These are phyloP conservation scores for Sclerurus mexicanus DNA, from an alignment of 2,113 vertebrate genomes.

Conservation along the genomic window DNA sequence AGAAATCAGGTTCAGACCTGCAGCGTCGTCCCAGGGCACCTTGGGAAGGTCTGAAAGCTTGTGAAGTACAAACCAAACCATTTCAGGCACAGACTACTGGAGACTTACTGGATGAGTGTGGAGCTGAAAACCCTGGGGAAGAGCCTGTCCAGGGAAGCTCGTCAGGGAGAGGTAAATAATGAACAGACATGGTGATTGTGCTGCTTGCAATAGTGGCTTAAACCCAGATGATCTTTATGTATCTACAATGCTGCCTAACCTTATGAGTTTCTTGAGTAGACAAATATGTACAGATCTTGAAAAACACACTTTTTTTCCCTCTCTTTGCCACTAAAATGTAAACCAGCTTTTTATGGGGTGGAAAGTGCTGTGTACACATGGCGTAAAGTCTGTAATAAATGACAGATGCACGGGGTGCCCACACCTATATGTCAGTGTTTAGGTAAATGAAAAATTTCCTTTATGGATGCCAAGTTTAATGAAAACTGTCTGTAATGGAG, in stretches of 20 bases:
- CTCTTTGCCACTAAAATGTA: not conserved
- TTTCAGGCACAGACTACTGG: conserved; percentile 49
- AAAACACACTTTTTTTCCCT: not conserved
- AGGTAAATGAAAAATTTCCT: not conserved
- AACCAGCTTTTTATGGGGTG: not conserved
- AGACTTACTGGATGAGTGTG: conserved; percentile 44
- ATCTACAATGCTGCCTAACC: not conserved
- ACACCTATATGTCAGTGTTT: not conserved
- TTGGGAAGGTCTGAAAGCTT: conserved; percentile 67
- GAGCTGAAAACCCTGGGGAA: not conserved
- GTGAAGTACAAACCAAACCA: conserved; percentile 51
- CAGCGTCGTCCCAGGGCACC: conserved; percentile 42
- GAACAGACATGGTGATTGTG: not conserved
- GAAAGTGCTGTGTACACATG: not conserved
- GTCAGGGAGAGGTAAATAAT: conserved; percentile 55
- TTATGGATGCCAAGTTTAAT: not conserved
- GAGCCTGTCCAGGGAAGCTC: not conserved
- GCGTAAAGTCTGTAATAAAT: not conserved
- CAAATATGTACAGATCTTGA: not conserved
- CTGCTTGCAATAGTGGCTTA: not conserved
- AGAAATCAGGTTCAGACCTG: not conserved
- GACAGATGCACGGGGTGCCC: not conserved
- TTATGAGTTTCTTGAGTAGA: not conserved
- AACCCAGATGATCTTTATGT: not conserved
- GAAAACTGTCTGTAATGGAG: not conserved